Percentiles rank a stretch among this genome's conserved stretches.
Conservation (phyloP, 2,113 vertebrate genomes). For the Pantherophis guttatus region DNA sequence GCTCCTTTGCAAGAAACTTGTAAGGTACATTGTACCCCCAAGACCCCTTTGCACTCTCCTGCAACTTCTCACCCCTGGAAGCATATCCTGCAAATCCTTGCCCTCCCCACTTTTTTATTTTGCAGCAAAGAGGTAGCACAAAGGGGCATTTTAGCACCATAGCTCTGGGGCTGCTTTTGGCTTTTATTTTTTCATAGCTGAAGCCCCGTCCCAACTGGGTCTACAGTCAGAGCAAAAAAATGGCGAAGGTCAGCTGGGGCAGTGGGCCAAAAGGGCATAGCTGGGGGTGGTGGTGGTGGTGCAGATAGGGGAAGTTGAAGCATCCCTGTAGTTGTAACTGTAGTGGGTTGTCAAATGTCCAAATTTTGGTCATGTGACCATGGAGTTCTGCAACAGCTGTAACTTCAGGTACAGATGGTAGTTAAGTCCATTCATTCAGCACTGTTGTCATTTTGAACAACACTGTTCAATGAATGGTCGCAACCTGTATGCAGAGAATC, state of each 20-base stretch:
- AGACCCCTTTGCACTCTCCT: neutral
- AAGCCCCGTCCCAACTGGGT: neutral
- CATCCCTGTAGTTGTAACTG: neutral
- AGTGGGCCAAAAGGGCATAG: no score
- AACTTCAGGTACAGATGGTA: neutral
- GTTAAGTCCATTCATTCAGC: neutral
- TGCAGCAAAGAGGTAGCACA: neutral
- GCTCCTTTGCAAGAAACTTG: neutral
- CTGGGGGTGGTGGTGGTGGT: no score
- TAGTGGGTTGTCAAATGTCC: neutral
- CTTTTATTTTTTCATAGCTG: neutral
- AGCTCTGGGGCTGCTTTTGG: neutral
- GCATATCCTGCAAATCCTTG: neutral
- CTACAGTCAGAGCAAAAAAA: neutral
- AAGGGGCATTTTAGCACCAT: neutral
- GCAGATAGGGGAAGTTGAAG: neutral
- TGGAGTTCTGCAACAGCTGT: neutral
- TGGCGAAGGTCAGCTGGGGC: neutral
- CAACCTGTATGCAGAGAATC: neutral
- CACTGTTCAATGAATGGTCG: neutral
- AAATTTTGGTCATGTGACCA: neutral
- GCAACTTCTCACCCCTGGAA: neutral
- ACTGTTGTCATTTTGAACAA: neutral
- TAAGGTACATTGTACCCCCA: neutral
- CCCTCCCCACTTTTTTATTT: accelerated